phyloP scores from a whole-genome alignment of 2,888 invertebrate genomes.

The Entomobrya multifasciata region DNA sequence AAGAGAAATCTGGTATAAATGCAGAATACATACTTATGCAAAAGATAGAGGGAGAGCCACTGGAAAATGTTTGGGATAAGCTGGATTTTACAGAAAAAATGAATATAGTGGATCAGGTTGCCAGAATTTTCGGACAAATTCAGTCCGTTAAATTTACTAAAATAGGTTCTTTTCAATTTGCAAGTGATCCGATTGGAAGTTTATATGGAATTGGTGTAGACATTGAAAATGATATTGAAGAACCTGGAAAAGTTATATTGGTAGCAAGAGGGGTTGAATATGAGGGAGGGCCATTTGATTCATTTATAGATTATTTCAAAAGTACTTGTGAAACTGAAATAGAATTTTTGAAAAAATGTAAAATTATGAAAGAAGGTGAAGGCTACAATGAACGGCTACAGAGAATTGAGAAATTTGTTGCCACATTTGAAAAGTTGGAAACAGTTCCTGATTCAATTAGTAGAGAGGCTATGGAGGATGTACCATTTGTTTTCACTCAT shows the following conservation, averaged over 20 bases:
- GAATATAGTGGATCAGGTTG: constrained; percentile 33
- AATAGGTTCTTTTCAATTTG: constrained; percentile 61
- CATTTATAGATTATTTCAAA: constrained; percentile 56
- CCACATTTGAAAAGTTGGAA: constrained; percentile 11
- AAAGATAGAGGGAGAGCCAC: constrained; percentile 44
- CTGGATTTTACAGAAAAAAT: constrained; percentile 20
- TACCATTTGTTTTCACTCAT: constrained; percentile 66
- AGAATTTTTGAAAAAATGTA: constrained; percentile 27
- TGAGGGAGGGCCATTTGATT: constrained; percentile 56
- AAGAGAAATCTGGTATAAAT: constrained; percentile 50
- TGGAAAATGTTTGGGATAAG: constrained; percentile 44
- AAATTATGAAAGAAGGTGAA: constrained; percentile 36
- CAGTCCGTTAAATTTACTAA: constrained; percentile 17
- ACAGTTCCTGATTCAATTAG: constrained; percentile 3
- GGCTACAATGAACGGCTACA: constrained; percentile 23
- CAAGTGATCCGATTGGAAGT: not conserved
- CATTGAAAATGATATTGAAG: not conserved
- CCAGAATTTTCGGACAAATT: not conserved
- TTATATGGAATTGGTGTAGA: constrained; percentile 19
- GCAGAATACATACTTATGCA: constrained; percentile 69
- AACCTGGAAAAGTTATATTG: not conserved
- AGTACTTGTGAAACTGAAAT: constrained; percentile 41
- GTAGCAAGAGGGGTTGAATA: constrained; percentile 47
- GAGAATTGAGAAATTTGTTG: constrained; percentile 51
- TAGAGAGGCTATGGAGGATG: constrained; percentile 26